A percentile compares a stretch with the other conserved stretches of the same genome.
phyloP scores from a whole-genome alignment of 92 coral and sea anemone genomes.

The Parazoanthus atlanticus region DNA sequence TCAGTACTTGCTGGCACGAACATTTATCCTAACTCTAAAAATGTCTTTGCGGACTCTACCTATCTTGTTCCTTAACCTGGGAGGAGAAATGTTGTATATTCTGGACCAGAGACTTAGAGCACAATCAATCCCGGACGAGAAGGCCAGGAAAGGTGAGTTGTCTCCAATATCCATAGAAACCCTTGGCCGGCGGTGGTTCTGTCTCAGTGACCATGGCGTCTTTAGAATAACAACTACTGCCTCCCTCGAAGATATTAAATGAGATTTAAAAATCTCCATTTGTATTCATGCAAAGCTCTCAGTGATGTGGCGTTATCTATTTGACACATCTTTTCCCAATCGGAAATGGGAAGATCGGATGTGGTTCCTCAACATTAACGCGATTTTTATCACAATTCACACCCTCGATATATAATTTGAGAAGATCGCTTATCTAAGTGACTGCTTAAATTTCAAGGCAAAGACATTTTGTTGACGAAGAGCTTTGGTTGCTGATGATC shows the following conservation, averaged over 20 bases:
- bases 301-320: not conserved
- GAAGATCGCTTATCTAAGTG: not conserved
- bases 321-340: not conserved
- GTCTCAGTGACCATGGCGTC: not conserved
- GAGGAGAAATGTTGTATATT: slow-evolving; percentile 99
- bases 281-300: not conserved
- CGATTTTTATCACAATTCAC: not conserved
- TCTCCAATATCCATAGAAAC: not conserved
- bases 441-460: not conserved
- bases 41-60: slow-evolving; percentile 98
- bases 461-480: not conserved
- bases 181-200: not conserved
- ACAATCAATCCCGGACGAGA: slow-evolving; percentile 98
- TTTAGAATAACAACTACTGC: not conserved
- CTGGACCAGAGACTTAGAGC: slow-evolving; percentile 96
- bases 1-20: not conserved
- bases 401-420: not conserved
- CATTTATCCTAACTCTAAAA: not conserved
- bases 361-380: not conserved
- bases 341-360: not conserved
- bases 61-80: slow-evolving; percentile 92
- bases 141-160: slow-evolving; percentile 90
- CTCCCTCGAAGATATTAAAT: not conserved
- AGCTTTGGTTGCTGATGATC: not conserved
- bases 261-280: not conserved